Percentiles rank a stretch among this genome's conserved stretches.
phyloP scores from a whole-genome alignment of 1,140 invertebrate species.

The Pectinophora gossypiella region DNA sequence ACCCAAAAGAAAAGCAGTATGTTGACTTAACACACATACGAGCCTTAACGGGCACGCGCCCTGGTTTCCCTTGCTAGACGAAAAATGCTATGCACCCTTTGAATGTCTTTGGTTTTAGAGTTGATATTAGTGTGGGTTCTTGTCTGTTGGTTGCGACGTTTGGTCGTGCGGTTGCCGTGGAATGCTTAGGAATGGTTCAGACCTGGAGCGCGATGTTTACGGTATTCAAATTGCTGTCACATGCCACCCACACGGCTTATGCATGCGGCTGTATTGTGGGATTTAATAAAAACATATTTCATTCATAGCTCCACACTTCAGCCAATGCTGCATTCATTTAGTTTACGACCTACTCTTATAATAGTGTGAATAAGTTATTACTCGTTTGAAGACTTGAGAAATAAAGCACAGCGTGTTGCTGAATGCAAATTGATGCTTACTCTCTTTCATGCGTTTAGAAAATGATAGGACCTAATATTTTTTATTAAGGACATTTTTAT shows the following conservation, averaged over 20 bases:
- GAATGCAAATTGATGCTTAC: too few relatives aligned
- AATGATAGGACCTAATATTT: too few relatives aligned
- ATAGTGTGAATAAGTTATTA: too few relatives aligned
- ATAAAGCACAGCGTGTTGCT: too few relatives aligned
- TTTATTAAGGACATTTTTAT: too few relatives aligned
- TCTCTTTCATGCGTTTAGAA: too few relatives aligned
- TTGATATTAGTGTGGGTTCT: constrained; percentile 35
- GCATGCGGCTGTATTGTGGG: constrained; percentile 16
- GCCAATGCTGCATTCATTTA: too few relatives aligned
- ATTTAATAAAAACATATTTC: constrained; percentile 28
- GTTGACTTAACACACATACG: constrained; percentile 68
- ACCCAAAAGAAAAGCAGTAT: constrained; percentile 57
- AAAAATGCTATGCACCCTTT: constrained; percentile 45
- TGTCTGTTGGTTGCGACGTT: constrained; percentile 23
- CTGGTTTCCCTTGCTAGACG: constrained; percentile 42
- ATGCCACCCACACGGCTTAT: constrained; percentile 19
- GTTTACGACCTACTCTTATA: too few relatives aligned
- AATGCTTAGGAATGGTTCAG: constrained; percentile 44
- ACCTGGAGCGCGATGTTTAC: constrained; percentile 45
- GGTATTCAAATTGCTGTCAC: constrained; percentile 52
- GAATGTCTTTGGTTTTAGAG: constrained; percentile 47
- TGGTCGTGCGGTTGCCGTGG: constrained; percentile 19
- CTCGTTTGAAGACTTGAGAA: too few relatives aligned
- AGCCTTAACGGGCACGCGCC: constrained; percentile 44
- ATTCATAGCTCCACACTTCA: constrained; percentile 18